A percentile compares a stretch with the other conserved stretches of the same genome.
Conservation (phyloP, 2,113 vertebrate species). For the Gobius niger region DNA sequence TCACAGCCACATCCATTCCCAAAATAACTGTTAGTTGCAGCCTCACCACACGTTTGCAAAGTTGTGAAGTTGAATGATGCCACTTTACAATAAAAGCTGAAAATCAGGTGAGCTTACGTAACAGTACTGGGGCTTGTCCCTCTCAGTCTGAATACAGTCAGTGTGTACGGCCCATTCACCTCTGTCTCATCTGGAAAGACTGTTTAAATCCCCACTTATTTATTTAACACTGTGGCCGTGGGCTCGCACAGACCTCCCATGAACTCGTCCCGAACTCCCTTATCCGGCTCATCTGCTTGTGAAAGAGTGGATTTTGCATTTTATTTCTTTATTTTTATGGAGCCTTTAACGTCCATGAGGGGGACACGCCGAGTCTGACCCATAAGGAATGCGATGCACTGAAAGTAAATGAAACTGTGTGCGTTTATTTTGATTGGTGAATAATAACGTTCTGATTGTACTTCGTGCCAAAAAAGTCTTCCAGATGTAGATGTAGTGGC, state of each 20-base stretch:
- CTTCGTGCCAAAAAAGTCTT: no score
- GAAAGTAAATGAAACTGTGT: no score
- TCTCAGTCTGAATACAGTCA: conserved; percentile 48
- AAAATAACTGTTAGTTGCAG: no score
- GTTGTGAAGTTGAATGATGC: no score
- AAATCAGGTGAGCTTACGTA: no score
- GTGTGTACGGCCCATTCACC: conserved; percentile 28
- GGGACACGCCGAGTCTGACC: neutral
- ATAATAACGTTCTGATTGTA: no score
- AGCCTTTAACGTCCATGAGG: neutral
- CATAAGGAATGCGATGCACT: accelerated
- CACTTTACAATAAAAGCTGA: no score
- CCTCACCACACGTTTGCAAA: no score
- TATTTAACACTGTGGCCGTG: conserved; percentile 35
- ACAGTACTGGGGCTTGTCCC: conserved; percentile 3
- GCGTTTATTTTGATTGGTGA: no score
- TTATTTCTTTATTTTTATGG: neutral
- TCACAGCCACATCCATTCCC: no score
- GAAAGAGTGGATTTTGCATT: neutral
- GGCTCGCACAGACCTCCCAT: conserved; percentile 55
- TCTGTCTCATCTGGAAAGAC: conserved; percentile 17
- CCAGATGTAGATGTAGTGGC: no score
- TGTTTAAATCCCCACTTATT: conserved; percentile 32
- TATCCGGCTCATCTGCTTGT: conserved; percentile 19
- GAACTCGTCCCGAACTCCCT: conserved; percentile 25